Conservation (phyloP, 2,797 vertebrate genomes). For the Melanotaenia parkinsoni region DNA sequence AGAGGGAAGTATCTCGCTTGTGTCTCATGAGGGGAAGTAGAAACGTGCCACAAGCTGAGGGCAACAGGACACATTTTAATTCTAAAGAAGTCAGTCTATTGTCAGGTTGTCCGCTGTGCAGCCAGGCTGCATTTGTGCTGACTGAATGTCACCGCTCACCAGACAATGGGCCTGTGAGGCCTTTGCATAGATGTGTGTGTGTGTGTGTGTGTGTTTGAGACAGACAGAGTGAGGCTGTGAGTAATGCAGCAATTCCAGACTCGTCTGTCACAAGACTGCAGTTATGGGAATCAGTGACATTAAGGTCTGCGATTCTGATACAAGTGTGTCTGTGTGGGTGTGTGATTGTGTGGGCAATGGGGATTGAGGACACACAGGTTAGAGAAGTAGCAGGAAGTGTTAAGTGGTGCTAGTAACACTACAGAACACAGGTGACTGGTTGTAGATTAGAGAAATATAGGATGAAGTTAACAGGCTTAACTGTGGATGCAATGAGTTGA, state of each 20-base stretch:
- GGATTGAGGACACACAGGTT: constrained; percentile 38
- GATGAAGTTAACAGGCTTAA: constrained; percentile 13
- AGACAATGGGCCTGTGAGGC: constrained; percentile 54
- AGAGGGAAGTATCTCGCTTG: constrained; percentile 58
- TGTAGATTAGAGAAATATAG: background rate
- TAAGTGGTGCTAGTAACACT: background rate
- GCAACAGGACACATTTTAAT: constrained; percentile 18
- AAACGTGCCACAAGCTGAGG: constrained; percentile 25
- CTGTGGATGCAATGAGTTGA: background rate
- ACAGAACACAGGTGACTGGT: background rate
- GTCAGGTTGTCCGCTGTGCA: constrained; percentile 38
- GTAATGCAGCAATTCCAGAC: constrained; percentile 60
- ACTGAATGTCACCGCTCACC: constrained; percentile 36
- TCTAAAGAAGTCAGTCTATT: constrained; percentile 25
- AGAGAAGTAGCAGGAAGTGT: constrained; percentile 49
- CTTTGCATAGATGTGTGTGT: constrained; percentile 20
- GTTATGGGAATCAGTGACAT: constrained; percentile 66
- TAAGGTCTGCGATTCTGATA: constrained; percentile 39
- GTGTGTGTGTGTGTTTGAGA: background rate
- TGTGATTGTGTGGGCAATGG: constrained; percentile 28
- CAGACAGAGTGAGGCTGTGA: constrained; percentile 48
- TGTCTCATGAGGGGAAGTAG: constrained; percentile 46
- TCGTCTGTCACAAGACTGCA: constrained; percentile 73
- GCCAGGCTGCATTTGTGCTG: constrained; percentile 50
- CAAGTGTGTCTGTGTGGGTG: constrained; percentile 34